These are phyloP conservation scores for Sebastiscus tertius DNA, from an alignment of 2,797 vertebrate species.

Conservation along the genomic window DNA sequence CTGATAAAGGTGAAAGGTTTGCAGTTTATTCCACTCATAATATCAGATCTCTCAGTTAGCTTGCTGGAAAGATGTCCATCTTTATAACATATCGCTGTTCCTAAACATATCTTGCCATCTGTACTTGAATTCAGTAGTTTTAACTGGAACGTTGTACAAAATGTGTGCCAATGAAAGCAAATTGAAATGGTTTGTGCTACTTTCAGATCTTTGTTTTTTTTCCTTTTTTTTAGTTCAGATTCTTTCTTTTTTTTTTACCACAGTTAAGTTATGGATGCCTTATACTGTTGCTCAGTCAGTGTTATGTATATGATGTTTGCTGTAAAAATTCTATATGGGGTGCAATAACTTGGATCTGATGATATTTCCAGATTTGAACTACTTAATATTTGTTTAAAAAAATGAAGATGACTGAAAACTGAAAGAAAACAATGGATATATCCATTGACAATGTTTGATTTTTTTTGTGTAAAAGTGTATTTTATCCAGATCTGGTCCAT, in stretches of 20 bases:
- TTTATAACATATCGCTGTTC: slow-evolving; percentile 28
- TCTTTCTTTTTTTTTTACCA: slow-evolving; percentile 32
- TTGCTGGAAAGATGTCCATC: slow-evolving; percentile 19
- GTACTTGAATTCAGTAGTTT: slow-evolving; percentile 58
- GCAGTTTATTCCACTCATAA: slow-evolving; percentile 14
- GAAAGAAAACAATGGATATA: not conserved
- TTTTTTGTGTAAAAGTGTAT: slow-evolving; percentile 5
- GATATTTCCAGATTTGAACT: slow-evolving; percentile 39
- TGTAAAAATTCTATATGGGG: slow-evolving; percentile 40
- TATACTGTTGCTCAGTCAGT: slow-evolving; percentile 65
- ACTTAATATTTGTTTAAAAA: slow-evolving; percentile 32
- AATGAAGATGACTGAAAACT: slow-evolving; percentile 17
- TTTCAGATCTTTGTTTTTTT: slow-evolving; percentile 27
- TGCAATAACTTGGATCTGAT: slow-evolving; percentile 58
- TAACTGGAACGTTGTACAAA: slow-evolving; percentile 58
- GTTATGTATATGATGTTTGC: slow-evolving; percentile 71
- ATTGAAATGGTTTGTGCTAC: slow-evolving; percentile 30
- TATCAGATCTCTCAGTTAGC: slow-evolving; percentile 1
- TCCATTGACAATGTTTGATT: slow-evolving; percentile 2
- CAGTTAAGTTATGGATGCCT: slow-evolving; percentile 63
- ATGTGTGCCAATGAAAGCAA: slow-evolving; percentile 76
- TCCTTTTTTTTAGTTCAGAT: slow-evolving; percentile 12
- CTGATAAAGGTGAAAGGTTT: slow-evolving; percentile 24
- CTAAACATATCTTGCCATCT: slow-evolving; percentile 60
- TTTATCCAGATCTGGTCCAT: slow-evolving; percentile 34